phyloP scores from a whole-genome alignment of 2,797 vertebrate genomes.

The Carduelis carduelis region DNA sequence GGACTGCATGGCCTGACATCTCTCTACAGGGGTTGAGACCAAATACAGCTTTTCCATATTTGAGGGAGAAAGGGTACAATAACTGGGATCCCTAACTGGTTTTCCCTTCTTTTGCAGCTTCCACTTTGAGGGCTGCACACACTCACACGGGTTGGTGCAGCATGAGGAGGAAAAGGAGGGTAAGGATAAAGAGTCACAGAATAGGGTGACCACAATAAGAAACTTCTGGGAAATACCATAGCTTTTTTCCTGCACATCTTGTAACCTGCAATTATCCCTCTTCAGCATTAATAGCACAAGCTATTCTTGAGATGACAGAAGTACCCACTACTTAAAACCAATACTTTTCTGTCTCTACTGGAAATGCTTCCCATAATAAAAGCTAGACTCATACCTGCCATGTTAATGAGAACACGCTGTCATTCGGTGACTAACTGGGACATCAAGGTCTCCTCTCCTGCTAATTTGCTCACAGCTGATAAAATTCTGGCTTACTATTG shows the following conservation, averaged over 20 bases:
- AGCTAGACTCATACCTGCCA: not conserved
- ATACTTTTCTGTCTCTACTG: not conserved
- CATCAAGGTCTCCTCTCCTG: not conserved
- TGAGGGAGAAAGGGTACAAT: not conserved
- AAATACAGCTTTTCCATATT: not conserved
- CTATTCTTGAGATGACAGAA: not conserved
- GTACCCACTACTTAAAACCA: not conserved
- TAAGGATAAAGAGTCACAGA: not conserved
- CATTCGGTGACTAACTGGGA: conserved; percentile 22
- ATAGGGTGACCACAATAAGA: fast-evolving
- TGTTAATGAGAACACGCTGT: not conserved
- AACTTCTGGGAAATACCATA: not conserved
- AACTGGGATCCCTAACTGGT: not conserved
- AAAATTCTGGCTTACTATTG: not conserved
- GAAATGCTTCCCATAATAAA: not conserved
- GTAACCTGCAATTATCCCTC: not conserved
- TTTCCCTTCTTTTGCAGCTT: not conserved
- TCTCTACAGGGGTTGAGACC: not conserved
- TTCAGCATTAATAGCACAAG: not conserved
- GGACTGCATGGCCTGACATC: not conserved
- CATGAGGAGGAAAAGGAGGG: not conserved
- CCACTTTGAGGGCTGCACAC: fast-evolving
- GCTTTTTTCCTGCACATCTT: not conserved
- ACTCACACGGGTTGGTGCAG: not conserved
- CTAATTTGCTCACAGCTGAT: not conserved